phyloP scores from a whole-genome alignment of 2,113 vertebrate species.

The Ciconia stormi region DNA sequence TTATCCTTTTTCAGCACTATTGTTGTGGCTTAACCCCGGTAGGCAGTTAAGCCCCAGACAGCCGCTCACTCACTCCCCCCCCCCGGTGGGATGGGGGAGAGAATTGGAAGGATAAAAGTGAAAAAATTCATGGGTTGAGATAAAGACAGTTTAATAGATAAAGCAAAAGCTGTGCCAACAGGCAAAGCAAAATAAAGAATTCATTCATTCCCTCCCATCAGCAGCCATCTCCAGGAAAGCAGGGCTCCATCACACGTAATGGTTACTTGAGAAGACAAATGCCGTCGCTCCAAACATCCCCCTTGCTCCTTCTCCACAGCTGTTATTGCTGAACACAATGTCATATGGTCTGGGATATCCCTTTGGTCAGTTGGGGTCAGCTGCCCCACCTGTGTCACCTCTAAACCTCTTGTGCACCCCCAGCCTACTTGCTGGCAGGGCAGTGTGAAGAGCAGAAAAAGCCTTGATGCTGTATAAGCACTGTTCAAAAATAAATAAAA shows the following conservation, averaged over 20 bases:
- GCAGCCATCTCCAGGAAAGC: background rate
- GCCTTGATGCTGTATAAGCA: background rate
- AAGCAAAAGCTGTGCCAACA: background rate
- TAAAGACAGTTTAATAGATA: background rate
- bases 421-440: fast-evolving
- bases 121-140: background rate
- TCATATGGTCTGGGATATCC: background rate
- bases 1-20: background rate
- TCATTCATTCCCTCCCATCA: fast-evolving
- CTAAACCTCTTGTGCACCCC: background rate
- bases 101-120: background rate
- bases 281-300: fast-evolving
- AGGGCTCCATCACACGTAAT: fast-evolving
- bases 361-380: background rate
- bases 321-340: background rate
- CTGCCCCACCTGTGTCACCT: background rate
- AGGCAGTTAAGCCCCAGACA: background rate
- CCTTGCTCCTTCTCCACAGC: background rate
- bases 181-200: background rate
- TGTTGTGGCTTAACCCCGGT: background rate
- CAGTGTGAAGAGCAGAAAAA: background rate
- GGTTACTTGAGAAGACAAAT: background rate
- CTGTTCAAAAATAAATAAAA: background rate
- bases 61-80: fast-evolving
- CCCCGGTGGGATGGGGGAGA: background rate